These are phyloP conservation scores for Patiria miniata DNA, from an alignment of 35 echinoderm and acorn worm genomes.

Conservation along the genomic window DNA sequence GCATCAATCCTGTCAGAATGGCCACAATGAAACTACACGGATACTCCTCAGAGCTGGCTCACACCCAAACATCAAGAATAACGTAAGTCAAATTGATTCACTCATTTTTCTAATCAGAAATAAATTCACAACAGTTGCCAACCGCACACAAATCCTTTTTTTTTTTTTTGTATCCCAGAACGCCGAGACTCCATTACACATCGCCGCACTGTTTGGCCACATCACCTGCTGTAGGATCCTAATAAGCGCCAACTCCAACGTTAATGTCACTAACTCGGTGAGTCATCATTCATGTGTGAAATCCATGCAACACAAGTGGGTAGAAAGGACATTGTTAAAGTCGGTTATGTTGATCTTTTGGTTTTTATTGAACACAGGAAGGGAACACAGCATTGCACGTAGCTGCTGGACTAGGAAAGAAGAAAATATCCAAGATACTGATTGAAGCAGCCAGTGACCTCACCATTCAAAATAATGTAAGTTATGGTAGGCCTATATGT, in stretches of 20 bases:
- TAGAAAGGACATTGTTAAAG: too few relatives aligned
- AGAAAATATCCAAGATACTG: conserved; percentile 86
- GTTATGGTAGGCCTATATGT: conserved; percentile 28
- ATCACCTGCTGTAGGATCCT: conserved; percentile 94
- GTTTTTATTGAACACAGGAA: conserved; percentile 53
- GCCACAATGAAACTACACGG: conserved; percentile 88
- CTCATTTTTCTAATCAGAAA: too few relatives aligned
- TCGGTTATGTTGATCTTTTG: too few relatives aligned
- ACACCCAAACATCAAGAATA: conserved; percentile 76
- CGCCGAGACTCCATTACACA: conserved; percentile 87
- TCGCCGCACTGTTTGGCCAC: conserved; percentile 83
- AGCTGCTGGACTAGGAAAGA: conserved; percentile 81
- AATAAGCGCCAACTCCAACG: conserved; percentile 70
- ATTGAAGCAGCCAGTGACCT: conserved; percentile 76
- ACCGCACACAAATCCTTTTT: background rate
- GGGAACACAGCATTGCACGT: conserved; percentile 96
- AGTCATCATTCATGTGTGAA: background rate
- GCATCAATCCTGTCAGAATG: conserved; percentile 85
- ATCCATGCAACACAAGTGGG: background rate
- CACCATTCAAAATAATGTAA: conserved; percentile 78
- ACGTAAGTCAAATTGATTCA: conserved; percentile 54
- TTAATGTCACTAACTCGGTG: conserved; percentile 87
- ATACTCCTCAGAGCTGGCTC: conserved; percentile 79
- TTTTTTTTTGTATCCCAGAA: conserved; percentile 33
- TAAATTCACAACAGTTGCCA: background rate